These are phyloP conservation scores for Phthorimaea operculella DNA, from an alignment of 1,140 invertebrate genomes.

Conservation along the genomic window DNA sequence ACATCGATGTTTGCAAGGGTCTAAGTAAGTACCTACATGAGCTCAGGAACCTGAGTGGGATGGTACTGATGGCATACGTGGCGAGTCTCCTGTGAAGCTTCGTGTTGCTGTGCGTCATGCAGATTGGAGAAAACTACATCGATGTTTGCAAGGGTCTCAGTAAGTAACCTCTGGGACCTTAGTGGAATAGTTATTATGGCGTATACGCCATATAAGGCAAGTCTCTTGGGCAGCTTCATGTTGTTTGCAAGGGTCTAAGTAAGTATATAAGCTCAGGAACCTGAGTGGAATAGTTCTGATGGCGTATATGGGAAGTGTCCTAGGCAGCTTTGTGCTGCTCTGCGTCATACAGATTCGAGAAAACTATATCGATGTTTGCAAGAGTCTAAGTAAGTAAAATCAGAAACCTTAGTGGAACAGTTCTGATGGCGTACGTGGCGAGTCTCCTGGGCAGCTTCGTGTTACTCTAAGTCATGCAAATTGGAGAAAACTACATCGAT, in stretches of 20 bases:
- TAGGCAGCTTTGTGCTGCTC: background rate
- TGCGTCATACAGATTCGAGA: too few relatives aligned
- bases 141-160: slow-evolving; percentile 19
- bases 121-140: slow-evolving; percentile 4
- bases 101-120: slow-evolving; percentile 19
- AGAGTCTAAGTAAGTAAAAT: too few relatives aligned
- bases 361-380: too few relatives aligned
- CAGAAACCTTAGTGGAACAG: slow-evolving; percentile 1
- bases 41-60: background rate
- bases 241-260: too few relatives aligned
- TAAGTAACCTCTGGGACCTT: slow-evolving; percentile 19
- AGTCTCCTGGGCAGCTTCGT: background rate
- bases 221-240: background rate
- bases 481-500: too few relatives aligned
- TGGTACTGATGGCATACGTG: background rate
- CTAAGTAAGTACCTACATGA: slow-evolving; percentile 24
- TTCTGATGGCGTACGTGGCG: background rate
- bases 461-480: too few relatives aligned
- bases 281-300: slow-evolving; percentile 1
- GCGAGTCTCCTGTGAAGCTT: slow-evolving; percentile 8
- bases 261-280: background rate
- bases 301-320: background rate
- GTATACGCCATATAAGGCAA: background rate
- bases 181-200: background rate
- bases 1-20: slow-evolving; percentile 10